These are phyloP conservation scores for Phodopus roborovskii DNA, from an alignment of 2,113 vertebrate species.

Conservation along the genomic window DNA sequence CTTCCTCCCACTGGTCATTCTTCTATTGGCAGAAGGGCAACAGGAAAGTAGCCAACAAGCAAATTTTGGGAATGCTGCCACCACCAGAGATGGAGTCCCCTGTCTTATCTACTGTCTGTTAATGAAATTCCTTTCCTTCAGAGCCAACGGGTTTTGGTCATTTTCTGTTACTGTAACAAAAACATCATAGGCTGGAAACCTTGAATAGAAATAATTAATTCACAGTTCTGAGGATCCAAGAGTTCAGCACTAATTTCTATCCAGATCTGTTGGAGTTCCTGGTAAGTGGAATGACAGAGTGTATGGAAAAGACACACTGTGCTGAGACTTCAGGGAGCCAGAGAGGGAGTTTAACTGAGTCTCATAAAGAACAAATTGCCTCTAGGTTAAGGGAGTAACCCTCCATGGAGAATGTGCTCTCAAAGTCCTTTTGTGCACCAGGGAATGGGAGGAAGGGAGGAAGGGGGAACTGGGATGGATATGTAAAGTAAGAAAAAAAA, in stretches of 20 bases:
- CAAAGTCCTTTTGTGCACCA: too few species aligned
- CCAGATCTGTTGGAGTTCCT: too few species aligned
- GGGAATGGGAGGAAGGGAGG: too few species aligned
- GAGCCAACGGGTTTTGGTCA: not conserved
- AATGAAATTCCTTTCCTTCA: not conserved
- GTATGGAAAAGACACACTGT: too few species aligned
- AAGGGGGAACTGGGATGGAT: too few species aligned
- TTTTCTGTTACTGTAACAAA: not conserved
- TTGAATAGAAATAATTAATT: not conserved
- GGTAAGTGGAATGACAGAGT: not conserved
- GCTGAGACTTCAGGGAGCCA: not conserved
- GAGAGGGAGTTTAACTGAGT: not conserved
- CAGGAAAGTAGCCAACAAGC: not conserved
- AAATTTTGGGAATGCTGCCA: not conserved
- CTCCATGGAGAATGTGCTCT: too few species aligned
- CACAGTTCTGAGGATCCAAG: not conserved
- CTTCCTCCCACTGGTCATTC: not conserved
- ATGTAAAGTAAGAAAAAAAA: too few species aligned
- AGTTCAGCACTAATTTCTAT: not conserved
- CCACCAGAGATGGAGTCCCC: not conserved
- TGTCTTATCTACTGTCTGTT: not conserved
- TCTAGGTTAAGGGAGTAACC: too few species aligned
- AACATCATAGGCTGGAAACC: too few species aligned
- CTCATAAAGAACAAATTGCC: not conserved
- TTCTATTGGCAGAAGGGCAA: not conserved